A percentile compares a stretch with the other conserved stretches of the same genome.
phyloP scores from a whole-genome alignment of 2,888 invertebrate genomes.

The Trachelus iudaicus region DNA sequence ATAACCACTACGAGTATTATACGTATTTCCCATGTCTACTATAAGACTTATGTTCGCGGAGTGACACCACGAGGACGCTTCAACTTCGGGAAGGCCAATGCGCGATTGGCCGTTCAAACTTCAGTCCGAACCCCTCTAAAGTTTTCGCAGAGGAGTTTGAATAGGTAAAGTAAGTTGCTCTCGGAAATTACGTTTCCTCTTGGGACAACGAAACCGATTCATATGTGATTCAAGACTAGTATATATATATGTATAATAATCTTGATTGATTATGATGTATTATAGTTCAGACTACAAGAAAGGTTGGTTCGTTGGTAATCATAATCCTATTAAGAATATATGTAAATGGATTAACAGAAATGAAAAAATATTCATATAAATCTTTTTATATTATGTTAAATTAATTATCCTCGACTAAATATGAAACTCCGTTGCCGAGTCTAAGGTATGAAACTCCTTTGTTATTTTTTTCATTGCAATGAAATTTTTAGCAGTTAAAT shows the following conservation, averaged over 20 bases:
- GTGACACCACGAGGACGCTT: background rate
- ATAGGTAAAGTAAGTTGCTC: background rate
- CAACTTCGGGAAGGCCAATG: background rate
- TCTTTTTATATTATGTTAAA: background rate
- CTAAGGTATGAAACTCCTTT: too few relatives aligned
- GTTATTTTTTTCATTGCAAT: too few relatives aligned
- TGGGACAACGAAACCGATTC: background rate
- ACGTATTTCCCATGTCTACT: background rate
- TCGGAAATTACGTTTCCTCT: background rate
- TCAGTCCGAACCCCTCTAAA: background rate
- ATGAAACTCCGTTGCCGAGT: background rate
- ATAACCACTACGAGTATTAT: background rate
- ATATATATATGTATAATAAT: background rate
- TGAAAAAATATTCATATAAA: background rate
- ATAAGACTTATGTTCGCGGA: background rate
- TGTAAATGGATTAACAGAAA: background rate
- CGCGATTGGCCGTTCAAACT: background rate
- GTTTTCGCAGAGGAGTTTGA: background rate
- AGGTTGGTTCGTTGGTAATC: background rate
- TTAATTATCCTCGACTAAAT: background rate
- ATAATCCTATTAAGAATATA: background rate
- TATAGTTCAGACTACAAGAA: too few relatives aligned
- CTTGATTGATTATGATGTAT: background rate
- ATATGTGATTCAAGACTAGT: background rate
- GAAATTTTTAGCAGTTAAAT: too few relatives aligned